These are phyloP conservation scores for Aptenodytes patagonicus DNA, from an alignment of 2,113 vertebrate species.

Conservation along the genomic window DNA sequence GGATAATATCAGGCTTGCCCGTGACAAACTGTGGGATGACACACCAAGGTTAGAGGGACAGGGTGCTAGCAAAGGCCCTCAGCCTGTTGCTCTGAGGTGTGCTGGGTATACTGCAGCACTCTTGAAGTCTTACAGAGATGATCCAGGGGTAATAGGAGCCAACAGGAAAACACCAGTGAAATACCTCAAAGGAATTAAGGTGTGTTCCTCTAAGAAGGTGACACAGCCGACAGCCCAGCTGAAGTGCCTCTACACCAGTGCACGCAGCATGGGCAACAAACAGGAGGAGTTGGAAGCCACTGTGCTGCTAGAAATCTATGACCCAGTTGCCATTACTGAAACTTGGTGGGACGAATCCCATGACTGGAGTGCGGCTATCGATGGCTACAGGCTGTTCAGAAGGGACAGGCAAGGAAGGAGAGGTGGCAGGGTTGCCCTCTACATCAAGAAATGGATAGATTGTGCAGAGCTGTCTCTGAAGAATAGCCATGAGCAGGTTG, in stretches of 20 bases:
- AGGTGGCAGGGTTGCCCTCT: neutral
- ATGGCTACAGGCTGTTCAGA: neutral
- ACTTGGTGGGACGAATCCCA: neutral
- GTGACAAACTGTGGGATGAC: neutral
- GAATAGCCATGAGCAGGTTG: neutral
- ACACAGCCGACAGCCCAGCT: neutral
- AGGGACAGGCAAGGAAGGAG: neutral
- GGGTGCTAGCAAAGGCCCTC: neutral
- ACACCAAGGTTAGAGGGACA: neutral
- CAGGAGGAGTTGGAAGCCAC: neutral
- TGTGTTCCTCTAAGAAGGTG: neutral
- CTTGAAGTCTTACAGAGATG: neutral
- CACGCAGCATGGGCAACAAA: neutral
- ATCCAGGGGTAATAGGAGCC: neutral
- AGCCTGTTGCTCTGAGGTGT: neutral
- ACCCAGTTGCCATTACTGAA: neutral
- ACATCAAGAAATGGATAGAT: neutral
- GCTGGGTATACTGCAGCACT: neutral
- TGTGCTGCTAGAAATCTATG: neutral
- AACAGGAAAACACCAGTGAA: neutral
- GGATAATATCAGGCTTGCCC: neutral
- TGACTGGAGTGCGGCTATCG: neutral
- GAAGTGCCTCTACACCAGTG: neutral
- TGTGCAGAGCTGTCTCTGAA: neutral
- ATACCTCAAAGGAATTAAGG: neutral